Evolutionary conservation across 2,888 invertebrate genomes (phyloP), one percentile per base, ranked within the genome.

Genomic region (Boloria selene): DNA sequence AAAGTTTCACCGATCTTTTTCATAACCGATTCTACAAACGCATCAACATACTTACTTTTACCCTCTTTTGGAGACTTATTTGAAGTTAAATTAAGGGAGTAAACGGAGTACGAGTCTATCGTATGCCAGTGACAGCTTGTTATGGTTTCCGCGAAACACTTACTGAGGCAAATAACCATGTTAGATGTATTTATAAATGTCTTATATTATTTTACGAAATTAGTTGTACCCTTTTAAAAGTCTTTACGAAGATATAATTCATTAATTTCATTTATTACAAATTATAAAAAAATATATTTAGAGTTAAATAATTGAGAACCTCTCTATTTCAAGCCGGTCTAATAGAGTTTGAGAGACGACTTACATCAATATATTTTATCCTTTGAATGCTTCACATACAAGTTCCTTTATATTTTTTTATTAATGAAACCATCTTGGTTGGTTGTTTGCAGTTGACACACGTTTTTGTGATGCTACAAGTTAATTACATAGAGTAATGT

Each of bases 21-120:
- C 68, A 54, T 52, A 44, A 47, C 59, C 22, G 60, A 51, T 54
- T 63, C 55, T 66, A 66, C 45, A 61, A 59, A 65, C 60, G 59
- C 69, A 63, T 63, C 68, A 63, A 70, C 59, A 22, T 55, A 50
- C 38, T 64, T 54, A 53, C 55, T 61, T 61, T 49, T 64, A 52
- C 53, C 56, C 64, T 62, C 63, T 73, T 74, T 71, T 72, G 56
- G 58, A 61, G 64, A 73, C 69, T 72, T 74, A 75, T 73, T 73
- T 67, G 72, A 78, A 75, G 74, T 77, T 74, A 73, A 75, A 78
- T 78, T 74, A 67, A 61, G 59, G 65, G 45, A 55, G 66, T 67
- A 70, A 73, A 77, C 77, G 75, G 74, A 74, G 73, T 77, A 64
- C 61, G 61, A 64, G 66, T 69, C 69, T 68, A 67, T 72, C 61